phyloP scores from a whole-genome alignment of 1,140 invertebrate genomes.

The Ceratitis capitata region DNA sequence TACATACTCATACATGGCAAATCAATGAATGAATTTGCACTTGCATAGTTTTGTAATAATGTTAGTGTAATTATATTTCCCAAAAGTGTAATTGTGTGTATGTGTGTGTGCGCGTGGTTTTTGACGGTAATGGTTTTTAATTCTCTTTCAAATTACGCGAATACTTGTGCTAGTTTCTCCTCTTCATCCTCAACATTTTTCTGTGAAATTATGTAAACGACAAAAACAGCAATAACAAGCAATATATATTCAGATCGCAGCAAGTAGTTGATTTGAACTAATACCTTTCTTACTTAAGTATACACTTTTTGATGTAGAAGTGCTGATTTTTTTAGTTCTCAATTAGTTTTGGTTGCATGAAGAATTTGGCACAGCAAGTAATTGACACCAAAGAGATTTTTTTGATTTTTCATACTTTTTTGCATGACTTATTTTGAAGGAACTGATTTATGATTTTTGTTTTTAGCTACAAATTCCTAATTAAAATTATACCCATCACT shows the following conservation, averaged over 20 bases:
- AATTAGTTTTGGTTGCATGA: too few species aligned
- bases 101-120: neutral
- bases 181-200: neutral
- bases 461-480: too few species aligned
- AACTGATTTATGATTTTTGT: too few species aligned
- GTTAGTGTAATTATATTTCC: neutral
- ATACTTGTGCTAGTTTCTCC: neutral
- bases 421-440: too few species aligned
- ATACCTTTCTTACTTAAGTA: neutral
- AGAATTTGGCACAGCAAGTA: neutral
- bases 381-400: neutral
- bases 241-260: neutral
- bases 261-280: neutral
- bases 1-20: neutral
- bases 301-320: neutral
- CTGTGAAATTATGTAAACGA: neutral
- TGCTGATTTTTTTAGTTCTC: neutral
- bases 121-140: slow-evolving; percentile 1
- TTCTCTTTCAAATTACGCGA: neutral
- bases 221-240: too few species aligned
- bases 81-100: neutral
- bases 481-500: too few species aligned
- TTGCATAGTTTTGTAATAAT: neutral
- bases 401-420: neutral
- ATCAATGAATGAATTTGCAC: neutral